Evolutionary conservation across 1,140 invertebrate genomes (phyloP).

Genomic region (Atopsyche davidsoni): DNA sequence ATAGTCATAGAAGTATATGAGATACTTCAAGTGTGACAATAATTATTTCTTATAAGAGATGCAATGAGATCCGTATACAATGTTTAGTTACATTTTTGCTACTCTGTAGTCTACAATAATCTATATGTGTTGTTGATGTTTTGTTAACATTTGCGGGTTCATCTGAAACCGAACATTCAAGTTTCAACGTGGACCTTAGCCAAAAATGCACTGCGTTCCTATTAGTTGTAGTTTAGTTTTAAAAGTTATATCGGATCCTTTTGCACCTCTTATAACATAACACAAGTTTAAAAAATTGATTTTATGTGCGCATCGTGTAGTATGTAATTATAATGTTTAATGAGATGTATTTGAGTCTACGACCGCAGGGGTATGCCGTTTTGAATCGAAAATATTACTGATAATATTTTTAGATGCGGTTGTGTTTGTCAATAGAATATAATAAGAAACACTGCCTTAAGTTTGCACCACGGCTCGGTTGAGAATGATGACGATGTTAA

Average conservation of each 20-base stretch:
- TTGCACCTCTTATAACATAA: too few relatives aligned
- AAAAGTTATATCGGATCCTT: conserved; percentile 14
- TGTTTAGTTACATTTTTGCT: conserved; percentile 10
- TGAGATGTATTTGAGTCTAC: too few relatives aligned
- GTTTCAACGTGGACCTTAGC: conserved; percentile 5
- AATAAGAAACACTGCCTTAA: conserved; percentile 26
- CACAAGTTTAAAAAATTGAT: neutral
- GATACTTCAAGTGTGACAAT: neutral
- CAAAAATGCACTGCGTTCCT: conserved; percentile 26
- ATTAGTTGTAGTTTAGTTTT: conserved; percentile 29
- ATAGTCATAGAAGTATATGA: conserved; percentile 11
- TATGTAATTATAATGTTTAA: too few relatives aligned
- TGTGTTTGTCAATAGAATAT: conserved; percentile 20
- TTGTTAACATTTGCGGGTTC: conserved; percentile 1
- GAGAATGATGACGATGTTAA: conserved; percentile 6
- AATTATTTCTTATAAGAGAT: neutral
- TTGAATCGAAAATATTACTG: conserved; percentile 1
- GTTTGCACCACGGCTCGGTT: conserved; percentile 20
- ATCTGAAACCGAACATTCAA: neutral
- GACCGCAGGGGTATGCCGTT: neutral
- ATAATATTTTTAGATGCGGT: conserved; percentile 12
- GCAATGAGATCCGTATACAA: neutral
- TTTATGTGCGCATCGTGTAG: conserved; percentile 2
- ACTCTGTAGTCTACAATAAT: conserved; percentile 7
- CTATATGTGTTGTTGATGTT: neutral